phyloP scores from a whole-genome alignment of 30 jellyfish, hydroid and myxozoan species.

The Nemopilema nomurai region DNA sequence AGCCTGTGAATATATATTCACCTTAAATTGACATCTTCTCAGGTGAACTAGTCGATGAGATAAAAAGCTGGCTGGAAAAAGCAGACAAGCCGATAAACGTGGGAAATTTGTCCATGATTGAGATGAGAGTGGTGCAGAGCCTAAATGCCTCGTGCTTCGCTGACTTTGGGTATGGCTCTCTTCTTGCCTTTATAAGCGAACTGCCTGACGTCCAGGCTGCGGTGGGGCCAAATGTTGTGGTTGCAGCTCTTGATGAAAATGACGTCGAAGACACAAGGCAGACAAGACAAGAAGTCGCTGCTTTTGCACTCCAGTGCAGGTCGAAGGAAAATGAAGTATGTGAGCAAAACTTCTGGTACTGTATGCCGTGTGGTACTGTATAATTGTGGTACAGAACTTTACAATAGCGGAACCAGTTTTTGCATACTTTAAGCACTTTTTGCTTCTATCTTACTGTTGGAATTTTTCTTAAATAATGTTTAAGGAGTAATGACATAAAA shows the following conservation, averaged over 20 bases:
- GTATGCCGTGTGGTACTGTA: neutral
- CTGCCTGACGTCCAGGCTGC: conserved; percentile 18
- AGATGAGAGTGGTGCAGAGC: conserved; percentile 21
- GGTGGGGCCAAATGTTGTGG: conserved; percentile 8
- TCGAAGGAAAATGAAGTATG: neutral
- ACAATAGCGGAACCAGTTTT: too few relatives aligned
- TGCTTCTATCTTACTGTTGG: too few relatives aligned
- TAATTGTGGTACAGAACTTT: neutral
- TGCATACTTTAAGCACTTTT: too few relatives aligned
- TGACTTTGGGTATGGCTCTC: conserved; percentile 70
- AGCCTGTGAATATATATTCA: neutral
- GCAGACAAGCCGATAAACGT: conserved; percentile 41
- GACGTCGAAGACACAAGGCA: neutral
- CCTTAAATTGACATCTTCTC: neutral
- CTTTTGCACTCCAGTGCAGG: conserved; percentile 10
- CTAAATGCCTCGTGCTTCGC: conserved; percentile 42
- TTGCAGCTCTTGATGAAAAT: neutral
- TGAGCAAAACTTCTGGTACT: neutral
- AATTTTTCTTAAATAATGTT: too few relatives aligned
- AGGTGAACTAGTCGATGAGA: conserved; percentile 21
- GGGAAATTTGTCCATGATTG: conserved; percentile 19
- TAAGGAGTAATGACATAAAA: too few relatives aligned
- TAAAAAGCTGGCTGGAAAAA: conserved; percentile 33
- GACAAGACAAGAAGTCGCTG: neutral
- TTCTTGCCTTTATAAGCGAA: conserved; percentile 36